These are phyloP conservation scores for Manis javanica DNA, from an alignment of 2,797 vertebrate species.

Conservation along the genomic window DNA sequence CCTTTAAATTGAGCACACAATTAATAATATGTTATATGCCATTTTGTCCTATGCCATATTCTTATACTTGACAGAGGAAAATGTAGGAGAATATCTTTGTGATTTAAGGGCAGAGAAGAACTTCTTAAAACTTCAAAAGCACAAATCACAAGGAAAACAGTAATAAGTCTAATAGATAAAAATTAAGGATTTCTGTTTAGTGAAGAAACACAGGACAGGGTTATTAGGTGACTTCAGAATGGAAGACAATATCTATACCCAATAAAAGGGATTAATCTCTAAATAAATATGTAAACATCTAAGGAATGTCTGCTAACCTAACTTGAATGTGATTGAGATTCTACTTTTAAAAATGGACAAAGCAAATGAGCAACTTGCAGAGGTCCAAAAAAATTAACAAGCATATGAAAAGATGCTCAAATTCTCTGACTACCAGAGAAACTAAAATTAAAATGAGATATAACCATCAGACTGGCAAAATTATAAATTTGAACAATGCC, in stretches of 20 bases:
- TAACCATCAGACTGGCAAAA: not conserved
- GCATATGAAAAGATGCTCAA: not conserved
- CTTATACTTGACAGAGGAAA: slow-evolving; percentile 17
- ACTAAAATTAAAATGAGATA: slow-evolving; percentile 2
- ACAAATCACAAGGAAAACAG: slow-evolving; percentile 26
- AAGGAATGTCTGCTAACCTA: not conserved
- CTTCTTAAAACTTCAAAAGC: slow-evolving; percentile 35
- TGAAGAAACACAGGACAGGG: slow-evolving; percentile 11
- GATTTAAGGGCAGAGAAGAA: not conserved
- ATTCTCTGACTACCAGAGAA: not conserved
- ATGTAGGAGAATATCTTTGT: not conserved
- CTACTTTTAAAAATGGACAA: not conserved
- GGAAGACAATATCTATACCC: not conserved
- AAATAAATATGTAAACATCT: not conserved
- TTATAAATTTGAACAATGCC: not conserved
- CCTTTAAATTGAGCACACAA: not conserved
- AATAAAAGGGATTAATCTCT: not conserved
- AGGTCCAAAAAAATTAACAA: not conserved
- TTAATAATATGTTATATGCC: not conserved
- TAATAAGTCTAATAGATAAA: not conserved
- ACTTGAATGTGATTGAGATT: not conserved
- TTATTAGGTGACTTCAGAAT: slow-evolving; percentile 5
- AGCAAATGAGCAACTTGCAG: not conserved
- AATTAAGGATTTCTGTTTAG: slow-evolving; percentile 29
- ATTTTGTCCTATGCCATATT: not conserved